Base-by-base conservation (phyloP, 2,113 vertebrate species). In the Dasypus novemcinctus region DNA sequence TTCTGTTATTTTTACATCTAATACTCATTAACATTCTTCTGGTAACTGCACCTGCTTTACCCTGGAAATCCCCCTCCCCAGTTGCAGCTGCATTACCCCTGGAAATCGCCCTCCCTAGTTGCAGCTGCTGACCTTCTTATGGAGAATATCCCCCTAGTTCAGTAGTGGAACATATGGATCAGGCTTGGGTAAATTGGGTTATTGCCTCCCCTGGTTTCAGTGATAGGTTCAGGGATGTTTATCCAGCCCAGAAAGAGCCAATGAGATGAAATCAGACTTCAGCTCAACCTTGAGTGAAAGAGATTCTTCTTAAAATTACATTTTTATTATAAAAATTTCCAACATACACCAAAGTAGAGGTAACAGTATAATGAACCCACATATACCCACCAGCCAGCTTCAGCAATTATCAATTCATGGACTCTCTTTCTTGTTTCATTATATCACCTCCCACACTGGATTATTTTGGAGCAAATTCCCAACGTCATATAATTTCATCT, bases 301-400 rank as follows among this genome's bases (percentile, higher is more conserved):
- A 71, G 29, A 66, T 69, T 81, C 1, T 85, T 69, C 59, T 57
- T 71, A 0, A 76, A 90, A 82, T 88, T 91, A 85, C 64, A 12
- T 72, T 94, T 71, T 68, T 66, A 61, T 89, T 75, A 82, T 95
- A 38, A 82, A 93, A 74, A 57, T 49, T 57, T 91, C 27, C 52
- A 54, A 33, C 63, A 31, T 23, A 43, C n/a, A n/a, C 31, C 66
- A 49, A 76, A 91, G 33, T 43, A 87, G 76, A 57, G 57, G 27
- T 63, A 46, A 49, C 4, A 10, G 27, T 41, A 33, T 54, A 64
- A 68, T 81, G 20, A 82, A 38, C 36, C 59, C 5, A 81, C 33
- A 3, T 1, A 5, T 33, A 46, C 15, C 11, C 15, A 68, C n/a
- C 41, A 29, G 72, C 49, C 41, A 29, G n/a, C 43, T 10, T 54